phyloP scores from a whole-genome alignment of 2,113 vertebrate genomes.

The Neolamprologus modestus region DNA sequence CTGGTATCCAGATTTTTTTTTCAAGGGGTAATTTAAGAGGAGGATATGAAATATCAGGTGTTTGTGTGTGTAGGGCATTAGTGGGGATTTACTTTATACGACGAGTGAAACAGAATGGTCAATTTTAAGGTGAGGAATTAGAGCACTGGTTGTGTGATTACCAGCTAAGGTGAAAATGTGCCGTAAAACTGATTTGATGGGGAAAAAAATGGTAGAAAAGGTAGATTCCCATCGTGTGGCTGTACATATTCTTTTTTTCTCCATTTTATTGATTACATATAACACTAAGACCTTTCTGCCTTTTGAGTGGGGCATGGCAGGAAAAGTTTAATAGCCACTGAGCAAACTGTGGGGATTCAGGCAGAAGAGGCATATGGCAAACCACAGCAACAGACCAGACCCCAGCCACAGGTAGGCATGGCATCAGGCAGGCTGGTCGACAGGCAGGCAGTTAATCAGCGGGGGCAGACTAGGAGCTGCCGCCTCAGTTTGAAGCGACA shows the following conservation, averaged over 20 bases:
- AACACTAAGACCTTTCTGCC: background rate
- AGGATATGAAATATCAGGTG: constrained; percentile 6
- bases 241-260: background rate
- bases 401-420: constrained; percentile 61
- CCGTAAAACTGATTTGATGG: background rate
- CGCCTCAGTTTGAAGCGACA: constrained; percentile 53
- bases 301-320: background rate
- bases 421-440: constrained; percentile 40
- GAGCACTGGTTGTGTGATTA: background rate
- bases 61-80: background rate
- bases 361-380: constrained; percentile 40
- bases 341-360: background rate
- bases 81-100: background rate
- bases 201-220: background rate
- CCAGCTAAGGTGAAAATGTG: background rate
- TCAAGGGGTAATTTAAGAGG: constrained; percentile 7
- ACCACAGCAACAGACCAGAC: constrained; percentile 9
- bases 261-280: background rate
- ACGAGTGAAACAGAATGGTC: background rate
- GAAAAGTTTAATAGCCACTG: background rate
- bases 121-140: background rate
- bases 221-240: background rate
- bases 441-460: constrained; percentile 15
- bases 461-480: constrained; percentile 47
- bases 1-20: constrained; percentile 20